These are phyloP conservation scores for Lophochroa leadbeateri DNA, from an alignment of 2,113 vertebrate species.

Conservation along the genomic window DNA sequence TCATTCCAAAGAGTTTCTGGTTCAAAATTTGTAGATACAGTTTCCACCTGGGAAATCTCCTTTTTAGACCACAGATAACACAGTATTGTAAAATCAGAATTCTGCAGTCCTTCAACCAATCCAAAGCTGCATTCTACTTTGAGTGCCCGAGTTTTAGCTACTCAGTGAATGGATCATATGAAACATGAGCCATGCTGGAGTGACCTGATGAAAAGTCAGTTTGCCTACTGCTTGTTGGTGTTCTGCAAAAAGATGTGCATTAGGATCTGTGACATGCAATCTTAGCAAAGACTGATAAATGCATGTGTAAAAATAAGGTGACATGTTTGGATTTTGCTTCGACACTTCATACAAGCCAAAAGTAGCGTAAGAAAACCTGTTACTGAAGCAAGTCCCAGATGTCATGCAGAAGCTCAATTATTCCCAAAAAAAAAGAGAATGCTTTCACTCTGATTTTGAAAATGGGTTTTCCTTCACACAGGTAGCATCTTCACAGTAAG, in stretches of 20 bases:
- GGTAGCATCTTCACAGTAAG: neutral
- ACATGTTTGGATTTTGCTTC: neutral
- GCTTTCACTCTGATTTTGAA: neutral
- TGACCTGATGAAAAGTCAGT: constrained; percentile 4
- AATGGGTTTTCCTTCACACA: neutral
- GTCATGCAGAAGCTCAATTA: constrained; percentile 37
- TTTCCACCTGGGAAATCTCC: constrained; percentile 55
- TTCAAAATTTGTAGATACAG: constrained; percentile 47
- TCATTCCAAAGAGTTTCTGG: constrained; percentile 46
- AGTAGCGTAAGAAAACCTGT: constrained; percentile 1
- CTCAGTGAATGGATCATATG: neutral
- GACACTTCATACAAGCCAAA: neutral
- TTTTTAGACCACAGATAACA: constrained; percentile 43
- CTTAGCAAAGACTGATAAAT: constrained; percentile 16
- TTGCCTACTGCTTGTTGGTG: constrained; percentile 1
- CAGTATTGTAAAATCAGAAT: constrained; percentile 32
- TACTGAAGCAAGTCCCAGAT: constrained; percentile 17
- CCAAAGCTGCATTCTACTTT: neutral
- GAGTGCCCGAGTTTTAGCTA: constrained; percentile 13
- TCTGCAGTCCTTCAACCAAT: constrained; percentile 17
- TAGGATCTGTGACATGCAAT: constrained; percentile 21
- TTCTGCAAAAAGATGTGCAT: constrained; percentile 10
- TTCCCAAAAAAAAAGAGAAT: constrained; percentile 23
- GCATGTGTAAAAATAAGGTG: neutral
- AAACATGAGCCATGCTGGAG: constrained; percentile 42